Evolutionary conservation across 2,888 invertebrate species (phyloP).

Genomic region (Cacoxenus indagator): DNA sequence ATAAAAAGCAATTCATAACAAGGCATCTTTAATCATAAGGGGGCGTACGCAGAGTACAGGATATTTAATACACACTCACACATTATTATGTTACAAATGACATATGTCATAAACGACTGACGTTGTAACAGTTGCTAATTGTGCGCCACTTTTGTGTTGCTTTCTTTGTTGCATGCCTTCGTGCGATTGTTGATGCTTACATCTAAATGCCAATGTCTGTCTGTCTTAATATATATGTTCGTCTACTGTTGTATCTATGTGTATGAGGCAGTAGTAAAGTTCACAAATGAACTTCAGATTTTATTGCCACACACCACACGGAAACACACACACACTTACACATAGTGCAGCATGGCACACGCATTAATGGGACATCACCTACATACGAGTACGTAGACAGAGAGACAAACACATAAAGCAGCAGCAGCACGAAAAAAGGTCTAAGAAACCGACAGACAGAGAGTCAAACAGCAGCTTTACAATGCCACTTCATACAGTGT

Average conservation of each 20-base stretch:
- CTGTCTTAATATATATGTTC: no score
- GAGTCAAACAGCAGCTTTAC: background rate
- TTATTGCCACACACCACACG: constrained; percentile 25
- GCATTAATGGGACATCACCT: background rate
- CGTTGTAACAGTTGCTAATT: background rate
- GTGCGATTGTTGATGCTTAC: background rate
- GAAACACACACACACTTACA: background rate
- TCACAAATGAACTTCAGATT: constrained; percentile 28
- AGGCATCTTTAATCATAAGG: background rate
- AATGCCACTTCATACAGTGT: constrained; percentile 1
- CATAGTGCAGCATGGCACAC: background rate
- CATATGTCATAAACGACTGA: constrained; percentile 2
- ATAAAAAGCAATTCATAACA: background rate
- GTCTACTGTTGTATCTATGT: no score
- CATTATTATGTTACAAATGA: constrained; percentile 17
- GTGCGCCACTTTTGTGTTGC: background rate
- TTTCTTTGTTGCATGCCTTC: background rate
- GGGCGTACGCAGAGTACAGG: background rate
- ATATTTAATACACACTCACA: background rate
- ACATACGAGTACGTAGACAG: background rate
- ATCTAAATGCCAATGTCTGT: constrained; percentile 5
- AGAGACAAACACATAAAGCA: background rate
- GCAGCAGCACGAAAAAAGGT: background rate
- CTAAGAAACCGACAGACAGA: background rate
- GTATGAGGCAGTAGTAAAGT: no score